Base-by-base conservation (phyloP, 2,888 invertebrate species). In the Sceliomorpha sp. region DNA sequence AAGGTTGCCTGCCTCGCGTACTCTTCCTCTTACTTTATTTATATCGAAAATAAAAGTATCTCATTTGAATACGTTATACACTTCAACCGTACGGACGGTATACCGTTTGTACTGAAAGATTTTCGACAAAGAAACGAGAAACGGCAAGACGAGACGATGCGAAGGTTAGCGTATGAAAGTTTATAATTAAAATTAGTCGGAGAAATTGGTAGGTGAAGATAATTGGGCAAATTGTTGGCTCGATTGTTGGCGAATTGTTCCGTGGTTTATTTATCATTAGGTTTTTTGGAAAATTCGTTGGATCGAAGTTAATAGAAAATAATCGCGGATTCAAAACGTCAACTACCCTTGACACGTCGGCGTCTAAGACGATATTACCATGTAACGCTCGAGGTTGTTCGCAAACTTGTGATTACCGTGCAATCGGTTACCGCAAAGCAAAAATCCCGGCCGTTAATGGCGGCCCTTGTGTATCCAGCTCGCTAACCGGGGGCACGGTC, bases 371-470 rank as follows among this genome's bases (percentile, higher is more conserved):
- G 39, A 68, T 62, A 32, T 51, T 62, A 48, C n/a, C 45, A 39
- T 39, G 34, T 39, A 42, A 14, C 56, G 70, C 70, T 64, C 47
- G 39, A 58, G 58, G 71, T 9, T 56, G 60, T 20, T 53, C 32
- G 53, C 27, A 36, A 17, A 40, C 39, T 70, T 60, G 50, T 72
- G 60, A 72, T 72, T 72, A 72, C 42, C 37, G 60, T 42, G 34
- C 64, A 72, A n/a, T 64, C 60, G 72, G 56, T 72, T 63, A 64
- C 31, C 13, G 47, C 44, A 26, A 27, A 6, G 47, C 36, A 72
- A 64, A 71, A 71, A 64, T 63, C 26, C 36, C 17, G n/a, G 50
- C 32, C 56, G 55, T 59, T 64, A 72, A 71, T 64, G 40, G 59
- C 50, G 36, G 55, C 45, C 40, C 29, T 55, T 37, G 42, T 36